Evolutionary conservation across 1,140 invertebrate species (phyloP), one percentile per base, ranked within the genome.

Genomic region (Polyergus mexicanus): DNA sequence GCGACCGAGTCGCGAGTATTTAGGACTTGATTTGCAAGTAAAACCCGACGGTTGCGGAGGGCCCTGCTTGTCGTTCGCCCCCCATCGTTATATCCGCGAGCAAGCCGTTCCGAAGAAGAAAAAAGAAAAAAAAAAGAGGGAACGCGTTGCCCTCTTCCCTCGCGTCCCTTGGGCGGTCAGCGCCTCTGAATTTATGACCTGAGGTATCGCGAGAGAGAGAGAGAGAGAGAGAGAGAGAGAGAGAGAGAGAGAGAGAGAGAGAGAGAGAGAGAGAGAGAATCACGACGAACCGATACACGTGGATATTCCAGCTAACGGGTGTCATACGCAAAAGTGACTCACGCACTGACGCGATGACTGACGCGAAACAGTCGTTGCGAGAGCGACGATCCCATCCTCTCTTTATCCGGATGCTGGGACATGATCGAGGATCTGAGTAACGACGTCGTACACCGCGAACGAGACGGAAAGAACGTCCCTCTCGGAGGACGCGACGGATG

Each of bases 21-120:
- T 94, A 94, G 93, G 88, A 91, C 90, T 93, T 88, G 91, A 94
- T 94, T 94, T 94, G 92, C 92, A 94, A 94, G 91, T 91, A 93
- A 94, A 93, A 93, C 92, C 88, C 87, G 89, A 89, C 84, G 75
- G 88, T 90, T 65, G 5, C 19, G 47, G 2, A 10, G 71, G 66
- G 60, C 44, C 25, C 47, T 41, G 80, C 87, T 32, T 88, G 77
- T 88, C 68, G 44, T 32, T 35, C 28, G 35, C 63, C 58, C 58
- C 32, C 72, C 87, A 75, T 78, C 86, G 68, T 54, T 88, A 81
- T 84, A 76, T 62, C 66, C 77, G 71, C 63, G 58, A 47, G 63
- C 51, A 13, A 11, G 68, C 75, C 75, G 44, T 66, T 44, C 75
- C 44, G 32, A 47, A 35, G 60, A 65, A 66, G 28, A 69, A 87